Evolutionary conservation across 1,140 invertebrate species (phyloP).

Genomic region (Drosophila subobscura): DNA sequence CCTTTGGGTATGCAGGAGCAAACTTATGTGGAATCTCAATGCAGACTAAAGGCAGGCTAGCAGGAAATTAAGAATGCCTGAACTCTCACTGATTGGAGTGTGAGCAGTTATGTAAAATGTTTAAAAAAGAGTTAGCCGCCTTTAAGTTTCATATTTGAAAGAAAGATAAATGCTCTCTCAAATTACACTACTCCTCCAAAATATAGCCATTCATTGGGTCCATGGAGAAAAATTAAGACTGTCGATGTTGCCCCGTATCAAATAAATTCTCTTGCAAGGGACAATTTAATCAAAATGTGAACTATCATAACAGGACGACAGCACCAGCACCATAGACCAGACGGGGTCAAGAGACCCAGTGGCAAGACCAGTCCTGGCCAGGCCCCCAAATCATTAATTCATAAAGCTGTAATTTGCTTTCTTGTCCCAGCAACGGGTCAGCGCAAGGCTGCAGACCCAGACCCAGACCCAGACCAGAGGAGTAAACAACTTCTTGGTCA

Average conservation of each 20-base stretch:
- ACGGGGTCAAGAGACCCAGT: no score
- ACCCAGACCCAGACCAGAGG: not conserved
- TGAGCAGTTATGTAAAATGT: conserved; percentile 10
- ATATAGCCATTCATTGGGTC: no score
- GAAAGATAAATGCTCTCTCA: no score
- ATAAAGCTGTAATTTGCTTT: conserved; percentile 66
- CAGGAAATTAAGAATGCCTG: conserved; percentile 4
- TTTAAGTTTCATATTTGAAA: no score
- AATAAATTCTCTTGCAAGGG: no score
- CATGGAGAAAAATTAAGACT: no score
- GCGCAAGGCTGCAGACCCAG: conserved; percentile 12
- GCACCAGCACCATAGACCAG: no score
- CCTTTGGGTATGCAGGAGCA: conserved; percentile 5
- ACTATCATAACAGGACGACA: no score
- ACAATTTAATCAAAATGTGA: no score
- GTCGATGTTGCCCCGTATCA: no score
- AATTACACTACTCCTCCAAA: no score
- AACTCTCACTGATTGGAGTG: conserved; percentile 30
- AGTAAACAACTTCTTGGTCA: conserved; percentile 56
- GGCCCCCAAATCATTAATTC: conserved; percentile 58
- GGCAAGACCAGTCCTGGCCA: conserved; percentile 17
- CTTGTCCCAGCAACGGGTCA: conserved; percentile 18
- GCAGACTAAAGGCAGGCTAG: conserved; percentile 10
- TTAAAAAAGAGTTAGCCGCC: no score
- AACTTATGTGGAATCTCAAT: not conserved